These are phyloP conservation scores for Adrianichthys oophorus DNA, from an alignment of 2,797 vertebrate genomes.

Conservation along the genomic window DNA sequence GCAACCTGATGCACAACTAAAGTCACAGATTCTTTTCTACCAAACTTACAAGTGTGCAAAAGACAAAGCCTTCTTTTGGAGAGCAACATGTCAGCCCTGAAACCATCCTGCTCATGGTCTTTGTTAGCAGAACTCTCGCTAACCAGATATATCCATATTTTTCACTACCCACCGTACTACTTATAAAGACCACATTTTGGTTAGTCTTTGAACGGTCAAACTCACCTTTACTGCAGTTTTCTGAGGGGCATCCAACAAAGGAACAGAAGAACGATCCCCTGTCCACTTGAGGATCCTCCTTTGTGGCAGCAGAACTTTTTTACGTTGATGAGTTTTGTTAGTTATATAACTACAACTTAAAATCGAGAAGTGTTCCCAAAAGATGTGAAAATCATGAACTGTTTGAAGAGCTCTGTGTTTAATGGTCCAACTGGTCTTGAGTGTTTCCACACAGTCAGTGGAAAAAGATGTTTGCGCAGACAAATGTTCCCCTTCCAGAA, in stretches of 20 bases:
- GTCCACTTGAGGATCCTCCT: conserved; percentile 1
- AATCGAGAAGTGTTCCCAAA: conserved; percentile 1
- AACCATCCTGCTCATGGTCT: too few species aligned
- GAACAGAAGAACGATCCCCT: conserved; percentile 9
- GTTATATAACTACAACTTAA: background rate
- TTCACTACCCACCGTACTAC: too few species aligned
- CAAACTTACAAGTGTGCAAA: too few species aligned
- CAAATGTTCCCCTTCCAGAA: conserved; percentile 7
- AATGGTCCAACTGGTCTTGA: background rate
- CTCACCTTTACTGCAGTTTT: conserved; percentile 43
- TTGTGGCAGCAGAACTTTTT: conserved; percentile 3
- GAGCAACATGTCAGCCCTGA: too few species aligned
- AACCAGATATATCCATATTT: too few species aligned
- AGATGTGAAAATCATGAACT: background rate
- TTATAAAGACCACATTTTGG: background rate
- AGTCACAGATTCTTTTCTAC: too few species aligned
- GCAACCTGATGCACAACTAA: too few species aligned
- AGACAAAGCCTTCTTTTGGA: too few species aligned
- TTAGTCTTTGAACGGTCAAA: conserved; percentile 12
- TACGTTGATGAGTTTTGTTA: background rate
- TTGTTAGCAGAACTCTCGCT: too few species aligned
- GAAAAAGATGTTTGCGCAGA: background rate
- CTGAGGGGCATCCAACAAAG: conserved; percentile 11
- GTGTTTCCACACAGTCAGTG: conserved; percentile 8
- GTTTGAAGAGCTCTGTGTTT: background rate